These are phyloP conservation scores for Lathamus discolor DNA, from an alignment of 2,113 vertebrate genomes.

Conservation along the genomic window DNA sequence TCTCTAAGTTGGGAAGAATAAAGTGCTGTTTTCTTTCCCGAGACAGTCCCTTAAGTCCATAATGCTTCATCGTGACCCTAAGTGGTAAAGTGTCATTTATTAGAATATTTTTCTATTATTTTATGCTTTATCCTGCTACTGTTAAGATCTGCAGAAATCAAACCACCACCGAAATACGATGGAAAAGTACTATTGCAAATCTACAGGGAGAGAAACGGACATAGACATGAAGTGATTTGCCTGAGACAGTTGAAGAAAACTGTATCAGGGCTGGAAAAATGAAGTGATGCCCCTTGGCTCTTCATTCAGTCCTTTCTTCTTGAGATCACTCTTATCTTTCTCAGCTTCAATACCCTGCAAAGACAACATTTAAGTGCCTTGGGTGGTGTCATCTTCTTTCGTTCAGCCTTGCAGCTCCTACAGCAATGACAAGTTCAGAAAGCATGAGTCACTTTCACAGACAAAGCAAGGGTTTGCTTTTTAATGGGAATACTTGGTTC, in stretches of 20 bases:
- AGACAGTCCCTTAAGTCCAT: not conserved
- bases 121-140: not conserved
- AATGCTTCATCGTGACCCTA: not conserved
- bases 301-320: not conserved
- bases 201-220: not conserved
- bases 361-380: not conserved
- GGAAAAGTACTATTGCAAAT: not conserved
- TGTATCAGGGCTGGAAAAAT: not conserved
- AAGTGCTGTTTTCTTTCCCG: not conserved
- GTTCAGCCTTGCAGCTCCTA: not conserved
- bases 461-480: not conserved
- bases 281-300: conserved; percentile 12
- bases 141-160: not conserved
- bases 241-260: not conserved
- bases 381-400: not conserved
- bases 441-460: not conserved
- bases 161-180: not conserved
- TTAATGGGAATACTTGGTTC: not conserved
- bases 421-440: not conserved
- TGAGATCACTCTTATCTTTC: not conserved
- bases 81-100: not conserved
- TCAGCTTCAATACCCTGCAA: conserved; percentile 6
- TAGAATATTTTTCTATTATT: not conserved
- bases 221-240: not conserved
- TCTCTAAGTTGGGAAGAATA: not conserved